These are phyloP conservation scores for Triops cancriformis DNA, from an alignment of 1,140 invertebrate genomes.

Conservation along the genomic window DNA sequence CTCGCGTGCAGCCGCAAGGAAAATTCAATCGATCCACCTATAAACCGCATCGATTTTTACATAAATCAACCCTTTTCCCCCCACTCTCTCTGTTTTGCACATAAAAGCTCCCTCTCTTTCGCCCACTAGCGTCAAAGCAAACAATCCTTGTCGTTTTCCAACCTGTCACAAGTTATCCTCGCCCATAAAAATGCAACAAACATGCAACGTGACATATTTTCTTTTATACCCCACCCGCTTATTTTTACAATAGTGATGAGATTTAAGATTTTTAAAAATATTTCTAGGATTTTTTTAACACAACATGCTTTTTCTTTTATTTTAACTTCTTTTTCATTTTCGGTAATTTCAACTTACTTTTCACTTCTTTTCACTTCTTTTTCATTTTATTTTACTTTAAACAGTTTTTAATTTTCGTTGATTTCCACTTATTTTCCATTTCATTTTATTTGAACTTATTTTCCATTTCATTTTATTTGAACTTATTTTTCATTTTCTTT, in stretches of 20 bases:
- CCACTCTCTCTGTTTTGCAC: neutral
- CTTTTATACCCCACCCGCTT: too few species aligned
- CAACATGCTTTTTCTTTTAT: neutral
- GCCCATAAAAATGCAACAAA: neutral
- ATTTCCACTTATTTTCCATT: too few species aligned
- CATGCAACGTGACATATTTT: neutral
- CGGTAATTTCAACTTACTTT: too few species aligned
- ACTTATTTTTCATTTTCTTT: constrained; percentile 15
- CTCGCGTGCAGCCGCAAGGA: constrained; percentile 89
- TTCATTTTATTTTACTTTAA: too few species aligned
- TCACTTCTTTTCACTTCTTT: too few species aligned
- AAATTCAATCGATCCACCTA: constrained; percentile 88
- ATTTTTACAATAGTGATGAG: neutral
- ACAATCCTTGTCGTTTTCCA: neutral
- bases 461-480: too few species aligned
- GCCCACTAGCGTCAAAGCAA: neutral
- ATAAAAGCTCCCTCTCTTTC: neutral
- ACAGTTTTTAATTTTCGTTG: too few species aligned
- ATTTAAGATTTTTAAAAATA: neutral
- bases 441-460: too few species aligned
- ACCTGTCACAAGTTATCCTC: neutral
- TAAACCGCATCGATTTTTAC: constrained; percentile 17
- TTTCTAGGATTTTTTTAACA: neutral
- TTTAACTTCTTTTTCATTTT: too few species aligned
- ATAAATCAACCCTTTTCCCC: constrained; percentile 7